Percentiles rank a stretch among this genome's conserved stretches.
Conservation (phyloP, 2,888 invertebrate species). For the Acanthococcus lagerstroemiae region DNA sequence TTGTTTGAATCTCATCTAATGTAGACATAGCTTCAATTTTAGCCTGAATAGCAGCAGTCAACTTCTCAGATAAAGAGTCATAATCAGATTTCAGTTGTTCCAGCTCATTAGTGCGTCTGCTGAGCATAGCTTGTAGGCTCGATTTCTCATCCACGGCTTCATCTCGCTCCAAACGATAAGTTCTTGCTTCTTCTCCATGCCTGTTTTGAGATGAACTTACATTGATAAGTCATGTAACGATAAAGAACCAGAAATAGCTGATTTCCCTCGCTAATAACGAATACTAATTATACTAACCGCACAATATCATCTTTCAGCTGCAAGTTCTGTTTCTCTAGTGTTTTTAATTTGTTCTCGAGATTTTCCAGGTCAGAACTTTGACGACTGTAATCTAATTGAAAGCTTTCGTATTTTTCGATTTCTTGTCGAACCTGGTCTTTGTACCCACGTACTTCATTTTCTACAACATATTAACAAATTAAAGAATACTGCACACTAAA, state of each 20-base stretch:
- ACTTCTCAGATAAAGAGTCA: slow-evolving; percentile 37
- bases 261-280: background rate
- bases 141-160: slow-evolving; percentile 64
- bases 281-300: background rate
- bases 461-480: too few species aligned
- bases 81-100: slow-evolving; percentile 62
- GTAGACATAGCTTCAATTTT: slow-evolving; percentile 75
- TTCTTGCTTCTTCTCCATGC: slow-evolving; percentile 54
- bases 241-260: background rate
- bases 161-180: slow-evolving; percentile 59
- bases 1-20: slow-evolving; percentile 69
- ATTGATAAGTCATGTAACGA: background rate
- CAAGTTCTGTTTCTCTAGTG: background rate
- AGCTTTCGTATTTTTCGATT: too few species aligned
- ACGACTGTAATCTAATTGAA: background rate
- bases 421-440: too few species aligned
- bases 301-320: slow-evolving; percentile 14
- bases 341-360: background rate
- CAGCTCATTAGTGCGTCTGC: slow-evolving; percentile 61
- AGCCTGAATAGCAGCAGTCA: slow-evolving; percentile 56
- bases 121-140: slow-evolving; percentile 58
- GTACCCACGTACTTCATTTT: too few species aligned
- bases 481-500: too few species aligned
- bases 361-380: background rate
- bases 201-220: slow-evolving; percentile 37